These are phyloP conservation scores for Melanotaenia maccullochi DNA, from an alignment of 2,797 vertebrate species.

Conservation along the genomic window DNA sequence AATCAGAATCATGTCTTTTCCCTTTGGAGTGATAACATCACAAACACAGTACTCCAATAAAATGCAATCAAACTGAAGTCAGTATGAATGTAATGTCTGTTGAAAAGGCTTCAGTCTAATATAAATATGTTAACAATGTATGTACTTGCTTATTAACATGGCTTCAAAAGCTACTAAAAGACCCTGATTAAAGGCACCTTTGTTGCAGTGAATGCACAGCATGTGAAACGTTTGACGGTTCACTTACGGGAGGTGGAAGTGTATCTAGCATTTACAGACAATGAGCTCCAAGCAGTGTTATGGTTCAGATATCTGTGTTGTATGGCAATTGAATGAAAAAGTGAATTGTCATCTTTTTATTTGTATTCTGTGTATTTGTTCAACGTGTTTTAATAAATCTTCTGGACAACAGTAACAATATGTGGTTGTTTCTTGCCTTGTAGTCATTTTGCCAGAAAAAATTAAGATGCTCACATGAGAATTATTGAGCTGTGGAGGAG, in stretches of 20 bases:
- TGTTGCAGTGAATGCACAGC: constrained; percentile 81
- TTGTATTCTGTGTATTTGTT: constrained; percentile 94
- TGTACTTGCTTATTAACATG: constrained; percentile 83
- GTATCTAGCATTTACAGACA: constrained; percentile 74
- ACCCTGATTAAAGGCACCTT: constrained; percentile 80
- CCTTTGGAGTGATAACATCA: constrained; percentile 67
- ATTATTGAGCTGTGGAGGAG: constrained; percentile 7
- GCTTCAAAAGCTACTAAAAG: constrained; percentile 87
- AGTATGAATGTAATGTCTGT: constrained; percentile 85
- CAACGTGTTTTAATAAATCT: constrained; percentile 98
- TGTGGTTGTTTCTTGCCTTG: constrained; percentile 1
- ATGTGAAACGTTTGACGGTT: constrained; percentile 77
- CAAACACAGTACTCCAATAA: constrained; percentile 73
- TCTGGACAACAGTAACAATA: constrained; percentile 81
- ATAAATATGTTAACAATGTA: constrained; percentile 84
- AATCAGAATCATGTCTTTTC: constrained; percentile 63
- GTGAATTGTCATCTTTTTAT: constrained; percentile 86
- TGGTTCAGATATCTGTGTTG: constrained; percentile 78
- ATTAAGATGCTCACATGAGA: constrained; percentile 3
- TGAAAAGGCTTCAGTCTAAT: constrained; percentile 87
- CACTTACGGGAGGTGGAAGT: constrained; percentile 62
- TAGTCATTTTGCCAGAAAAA: neutral
- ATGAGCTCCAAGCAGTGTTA: constrained; percentile 74
- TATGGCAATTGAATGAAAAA: constrained; percentile 80
- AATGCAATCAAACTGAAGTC: constrained; percentile 91